Base-by-base conservation (phyloP, 2,113 vertebrate genomes). In the Vidua macroura region DNA sequence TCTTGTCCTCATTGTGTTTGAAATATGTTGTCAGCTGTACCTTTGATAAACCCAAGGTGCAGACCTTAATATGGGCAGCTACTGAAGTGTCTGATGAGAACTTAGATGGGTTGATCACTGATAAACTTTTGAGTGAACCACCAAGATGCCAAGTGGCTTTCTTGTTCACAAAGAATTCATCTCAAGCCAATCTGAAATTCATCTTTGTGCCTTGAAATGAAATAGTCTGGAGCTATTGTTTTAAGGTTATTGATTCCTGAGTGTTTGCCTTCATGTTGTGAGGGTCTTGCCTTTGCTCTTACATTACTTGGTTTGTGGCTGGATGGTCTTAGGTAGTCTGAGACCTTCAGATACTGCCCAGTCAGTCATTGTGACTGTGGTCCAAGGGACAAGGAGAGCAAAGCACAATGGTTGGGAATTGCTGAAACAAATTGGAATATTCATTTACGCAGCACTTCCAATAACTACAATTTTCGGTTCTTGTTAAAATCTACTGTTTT, bases 11-110 rank as follows among this genome's bases (percentile, higher is more conserved):
- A 0, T 2, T n/a, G 56, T 8, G 3, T 41, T 66, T 53, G 1
- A 68, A 44, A 7, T 11, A 23, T 11, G 1, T 20, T 15, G 16
- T 22, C 0, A 0, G 9, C 19, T 23, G 10, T 80, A 44, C 13
- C 53, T 82, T 53, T 92, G 39, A 25, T 60, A 18, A 64, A 11
- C 6, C 13, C 9, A 15, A 64, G 33, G 14, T 10, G 5, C 9
- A 56, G 56, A 9, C 23, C 11, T 48, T 33, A 30, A 11, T 16
- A 25, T 35, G 35, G 62, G 13, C 46, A 67, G 9, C 68, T 86
- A 51, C 39, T 74, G 23, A 53, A 35, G 6, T 41, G 9, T 10
- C 35, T 35, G n/a, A 13, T 63, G 33, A 56, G n/a, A 39, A 10
- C 33, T 64, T 59, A 5, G 22, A 19, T 11, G 5, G 28, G 8